Evolutionary conservation across 53 echinoderm and acorn worm species (phyloP), one percentile per base, ranked within the genome.

Genomic region (Paelopatides confundens): DNA sequence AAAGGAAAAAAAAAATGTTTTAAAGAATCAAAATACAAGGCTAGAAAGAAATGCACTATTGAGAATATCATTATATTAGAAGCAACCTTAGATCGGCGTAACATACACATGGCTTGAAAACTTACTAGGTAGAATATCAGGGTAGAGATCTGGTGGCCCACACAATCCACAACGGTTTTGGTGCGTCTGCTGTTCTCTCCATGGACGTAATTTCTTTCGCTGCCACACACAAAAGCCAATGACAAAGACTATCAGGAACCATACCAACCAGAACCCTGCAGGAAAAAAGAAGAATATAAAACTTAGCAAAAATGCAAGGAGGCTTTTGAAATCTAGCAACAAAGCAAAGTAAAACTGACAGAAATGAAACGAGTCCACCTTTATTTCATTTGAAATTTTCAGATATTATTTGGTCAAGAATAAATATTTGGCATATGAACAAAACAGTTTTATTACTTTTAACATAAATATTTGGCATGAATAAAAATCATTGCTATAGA

Each of bases 211-310:
- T 30, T 91, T 86, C 81, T 97, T 95, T 66, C 95, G 71, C 77
- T 98, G 95, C 98, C 98, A 98, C 43, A 95, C 98, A 85, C 98
- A 98, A 66, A 95, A 98, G 40, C 98, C 98, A 68, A 95, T 95
- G 87, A 98, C 93, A 81, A 98, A 95, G 11, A 98, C 95, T 23
- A 98, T 93, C 76, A 95, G 87, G 74, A 98, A 95, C 98, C 98
- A 98, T 21, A 98, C 95, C 35, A 96, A 79, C 96, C 96, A 96
- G 85, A 96, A 96, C 96, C 96, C 96, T 96, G 94, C 37, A 46
- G 35, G 23, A 79, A 15, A 49, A 27, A 10, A 54, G 35, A 34
- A 87, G 68, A 50, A 76, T 43, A 43, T 43, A 12, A 43, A 43
- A 43, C n/a, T n/a, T n/a, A 82, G 63, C 52, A 51, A 11, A 51